phyloP scores from a whole-genome alignment of 2,113 vertebrate species.

The Heterotis niloticus region DNA sequence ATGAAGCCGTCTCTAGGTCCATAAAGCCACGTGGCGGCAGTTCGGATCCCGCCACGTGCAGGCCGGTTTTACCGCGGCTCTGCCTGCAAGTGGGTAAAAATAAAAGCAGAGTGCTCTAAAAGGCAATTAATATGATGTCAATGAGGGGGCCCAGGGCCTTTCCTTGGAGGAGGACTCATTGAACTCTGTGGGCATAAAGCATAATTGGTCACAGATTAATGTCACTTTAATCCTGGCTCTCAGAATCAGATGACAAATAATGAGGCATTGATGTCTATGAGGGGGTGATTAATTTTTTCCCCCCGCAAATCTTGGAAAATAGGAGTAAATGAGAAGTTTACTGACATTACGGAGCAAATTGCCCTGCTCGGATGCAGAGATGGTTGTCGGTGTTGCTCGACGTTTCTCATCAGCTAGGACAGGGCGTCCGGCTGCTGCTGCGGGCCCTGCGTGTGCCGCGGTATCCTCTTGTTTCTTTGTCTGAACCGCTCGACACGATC shows the following conservation, averaged over 20 bases:
- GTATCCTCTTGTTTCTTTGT: too few species aligned
- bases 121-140: slow-evolving; percentile 66
- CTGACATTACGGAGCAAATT: background rate
- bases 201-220: slow-evolving; percentile 60
- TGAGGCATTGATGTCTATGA: slow-evolving; percentile 54
- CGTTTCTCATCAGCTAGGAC: too few species aligned
- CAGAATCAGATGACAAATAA: slow-evolving; percentile 56
- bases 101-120: slow-evolving; percentile 53
- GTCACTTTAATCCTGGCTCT: slow-evolving; percentile 61
- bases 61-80: slow-evolving; percentile 53
- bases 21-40: background rate
- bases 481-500: too few species aligned
- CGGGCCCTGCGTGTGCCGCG: too few species aligned
- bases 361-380: background rate
- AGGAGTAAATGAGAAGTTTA: slow-evolving; percentile 29
- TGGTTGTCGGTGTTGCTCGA: background rate
- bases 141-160: slow-evolving; percentile 53
- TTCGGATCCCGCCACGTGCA: too few species aligned
- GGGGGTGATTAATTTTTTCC: slow-evolving; percentile 31
- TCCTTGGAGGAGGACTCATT: slow-evolving; percentile 60
- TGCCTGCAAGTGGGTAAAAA: slow-evolving; percentile 49
- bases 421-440: too few species aligned
- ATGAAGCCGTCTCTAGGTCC: too few species aligned
- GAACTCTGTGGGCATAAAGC: slow-evolving; percentile 67
- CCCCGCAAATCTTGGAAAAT: slow-evolving; percentile 17